These are phyloP conservation scores for Bombus ignitus DNA, from an alignment of 1,140 invertebrate genomes.

Conservation along the genomic window DNA sequence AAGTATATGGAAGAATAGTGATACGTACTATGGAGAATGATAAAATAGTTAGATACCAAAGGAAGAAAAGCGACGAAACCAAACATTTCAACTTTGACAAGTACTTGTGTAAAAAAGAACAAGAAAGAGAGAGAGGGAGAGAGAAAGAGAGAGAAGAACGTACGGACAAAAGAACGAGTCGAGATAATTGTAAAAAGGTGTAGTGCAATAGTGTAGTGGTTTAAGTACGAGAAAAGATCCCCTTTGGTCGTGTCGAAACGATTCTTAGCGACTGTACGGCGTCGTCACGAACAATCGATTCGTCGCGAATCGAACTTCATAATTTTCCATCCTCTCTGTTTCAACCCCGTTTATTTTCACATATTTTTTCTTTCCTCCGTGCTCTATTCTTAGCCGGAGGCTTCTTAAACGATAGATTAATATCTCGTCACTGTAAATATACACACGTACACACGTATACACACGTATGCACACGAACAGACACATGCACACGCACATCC, in stretches of 20 bases:
- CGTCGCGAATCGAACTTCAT: neutral
- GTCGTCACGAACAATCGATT: conserved; percentile 4
- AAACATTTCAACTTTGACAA: neutral
- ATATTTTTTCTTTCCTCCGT: neutral
- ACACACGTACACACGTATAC: neutral
- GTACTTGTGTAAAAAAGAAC: neutral
- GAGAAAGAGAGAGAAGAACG: neutral
- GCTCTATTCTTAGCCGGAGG: conserved; percentile 25
- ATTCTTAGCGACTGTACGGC: conserved; percentile 20
- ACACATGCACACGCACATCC: conserved; percentile 9
- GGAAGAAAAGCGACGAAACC: neutral
- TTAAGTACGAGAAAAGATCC: conserved; percentile 19
- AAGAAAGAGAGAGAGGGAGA: neutral
- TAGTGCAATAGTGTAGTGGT: conserved; percentile 66
- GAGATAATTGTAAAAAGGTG: conserved; percentile 63
- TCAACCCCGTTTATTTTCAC: neutral
- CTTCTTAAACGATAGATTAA: conserved; percentile 71
- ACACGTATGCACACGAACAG: neutral
- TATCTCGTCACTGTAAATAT: conserved; percentile 80
- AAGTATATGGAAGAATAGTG: neutral
- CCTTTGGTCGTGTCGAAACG: neutral
- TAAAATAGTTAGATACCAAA: neutral
- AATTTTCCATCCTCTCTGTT: neutral
- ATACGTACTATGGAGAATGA: neutral
- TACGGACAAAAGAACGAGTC: neutral